Evolutionary conservation across 1,140 invertebrate species (phyloP), one percentile per base, ranked within the genome.

Genomic region (Drosophila biarmipes): DNA sequence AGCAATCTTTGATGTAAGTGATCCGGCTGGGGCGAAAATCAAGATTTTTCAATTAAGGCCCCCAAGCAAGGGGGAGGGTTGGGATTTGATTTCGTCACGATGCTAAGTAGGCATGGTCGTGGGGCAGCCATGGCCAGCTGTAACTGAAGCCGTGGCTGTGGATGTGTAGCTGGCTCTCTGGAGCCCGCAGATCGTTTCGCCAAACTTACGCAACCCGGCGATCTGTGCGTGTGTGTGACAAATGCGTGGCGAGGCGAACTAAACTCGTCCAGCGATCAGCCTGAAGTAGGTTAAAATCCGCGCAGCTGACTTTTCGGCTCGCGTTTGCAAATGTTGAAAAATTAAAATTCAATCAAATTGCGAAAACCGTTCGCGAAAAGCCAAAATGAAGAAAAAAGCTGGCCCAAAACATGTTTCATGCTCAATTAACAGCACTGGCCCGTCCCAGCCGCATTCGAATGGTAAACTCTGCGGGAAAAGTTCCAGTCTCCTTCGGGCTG

Each of bases 331-430:
- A 78, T 78, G 57, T 57, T 72, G 54, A 78, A 76, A 80, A 80
- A 80, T 80, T 80, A 82, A 82, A 80, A 80, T 81, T 81, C 78
- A 81, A 81, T 82, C 68, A 82, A 77, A 82, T 82, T 80, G 79
- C 79, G 75, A 80, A 71, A 71, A 71, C 64, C 45, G 17, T 48
- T 71, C 58, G 67, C 51, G 59, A 61, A 63, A 62, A 73, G 35
- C 49, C 31, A 68, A 75, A 67, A 27, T 66, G 59, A 55, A 72
- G 34, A 52, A 40, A 79, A 81, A 71, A 61, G 53, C 64, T 19
- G 64, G 6, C 49, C 42, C 53, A 27, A 61, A 59, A 75, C 72
- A 76, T 69, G 64, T 71, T 78, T 57, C 75, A 78, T 76, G 73
- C 74, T 76, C 71, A 76, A 67, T 75, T 75, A 78, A 78, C 58